phyloP scores from a whole-genome alignment of 2,797 vertebrate species.

The Eutrigla gurnardus region DNA sequence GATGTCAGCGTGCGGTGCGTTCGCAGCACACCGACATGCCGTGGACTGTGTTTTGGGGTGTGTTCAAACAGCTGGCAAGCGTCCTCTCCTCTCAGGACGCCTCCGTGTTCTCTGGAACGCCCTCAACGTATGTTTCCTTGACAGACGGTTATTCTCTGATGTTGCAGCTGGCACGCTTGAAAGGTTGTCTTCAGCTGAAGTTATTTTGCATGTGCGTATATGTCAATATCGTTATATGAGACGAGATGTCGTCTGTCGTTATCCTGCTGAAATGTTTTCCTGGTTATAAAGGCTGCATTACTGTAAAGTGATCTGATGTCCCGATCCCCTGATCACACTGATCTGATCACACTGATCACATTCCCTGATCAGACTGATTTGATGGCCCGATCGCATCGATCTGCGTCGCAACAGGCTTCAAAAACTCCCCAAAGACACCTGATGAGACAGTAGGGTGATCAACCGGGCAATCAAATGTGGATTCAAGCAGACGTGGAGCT shows the following conservation, averaged over 20 bases:
- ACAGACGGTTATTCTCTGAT: background rate
- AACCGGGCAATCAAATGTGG: no score
- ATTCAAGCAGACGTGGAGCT: no score
- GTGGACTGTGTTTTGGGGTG: slow-evolving; percentile 25
- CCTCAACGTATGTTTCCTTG: no score
- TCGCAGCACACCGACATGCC: slow-evolving; percentile 32
- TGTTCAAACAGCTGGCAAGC: slow-evolving; percentile 26
- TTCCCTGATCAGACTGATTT: background rate
- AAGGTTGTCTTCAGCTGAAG: no score
- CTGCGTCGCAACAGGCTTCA: no score
- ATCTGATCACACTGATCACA: no score
- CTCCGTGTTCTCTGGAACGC: background rate
- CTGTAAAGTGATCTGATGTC: background rate
- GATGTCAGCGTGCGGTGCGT: slow-evolving; percentile 54
- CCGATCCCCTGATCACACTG: no score
- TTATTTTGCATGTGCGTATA: no score
- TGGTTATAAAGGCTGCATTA: background rate
- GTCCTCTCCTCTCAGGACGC: background rate
- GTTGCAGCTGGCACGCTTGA: no score
- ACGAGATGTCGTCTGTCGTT: background rate
- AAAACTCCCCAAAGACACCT: no score
- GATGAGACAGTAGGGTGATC: no score
- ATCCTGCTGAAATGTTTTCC: background rate
- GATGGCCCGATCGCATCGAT: no score
- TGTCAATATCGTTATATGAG: background rate